A percentile compares a stretch with the other conserved stretches of the same genome.
These are phyloP conservation scores for Toxotes chatareus DNA, from an alignment of 2,113 vertebrate species.

Conservation along the genomic window DNA sequence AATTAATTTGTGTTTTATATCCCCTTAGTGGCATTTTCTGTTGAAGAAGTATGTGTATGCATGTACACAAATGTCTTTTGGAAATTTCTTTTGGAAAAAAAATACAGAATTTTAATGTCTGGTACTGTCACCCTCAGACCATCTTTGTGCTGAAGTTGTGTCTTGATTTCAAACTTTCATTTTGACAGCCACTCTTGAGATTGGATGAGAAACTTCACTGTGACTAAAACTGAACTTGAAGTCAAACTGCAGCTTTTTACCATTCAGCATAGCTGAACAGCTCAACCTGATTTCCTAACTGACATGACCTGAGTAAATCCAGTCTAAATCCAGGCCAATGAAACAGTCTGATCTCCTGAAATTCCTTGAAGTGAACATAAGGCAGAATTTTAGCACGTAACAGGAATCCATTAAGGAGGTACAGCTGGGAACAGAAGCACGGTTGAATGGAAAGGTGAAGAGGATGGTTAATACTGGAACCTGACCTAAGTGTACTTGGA, in stretches of 20 bases:
- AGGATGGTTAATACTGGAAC: not conserved
- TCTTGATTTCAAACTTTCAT: not conserved
- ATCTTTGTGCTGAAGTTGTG: not conserved
- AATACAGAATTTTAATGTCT: not conserved
- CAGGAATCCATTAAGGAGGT: not conserved
- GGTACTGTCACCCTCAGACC: not conserved
- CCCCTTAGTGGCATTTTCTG: not conserved
- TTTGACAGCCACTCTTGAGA: not conserved
- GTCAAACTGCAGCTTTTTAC: not conserved
- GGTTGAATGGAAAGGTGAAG: not conserved
- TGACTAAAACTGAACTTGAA: not conserved
- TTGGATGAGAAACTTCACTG: not conserved
- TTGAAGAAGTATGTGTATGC: not conserved
- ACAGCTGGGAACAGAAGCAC: not conserved
- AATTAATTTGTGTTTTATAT: not conserved
- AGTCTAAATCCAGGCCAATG: conserved; percentile 19
- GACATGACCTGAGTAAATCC: conserved; percentile 20
- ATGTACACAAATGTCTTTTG: not conserved
- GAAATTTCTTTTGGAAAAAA: no score
- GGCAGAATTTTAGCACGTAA: not conserved
- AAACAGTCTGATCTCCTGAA: conserved; percentile 17
- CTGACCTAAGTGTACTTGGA: not conserved
- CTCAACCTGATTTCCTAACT: not conserved
- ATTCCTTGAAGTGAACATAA: not conserved
- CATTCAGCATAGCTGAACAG: not conserved